phyloP scores from a whole-genome alignment of 1,140 invertebrate genomes.

The Drosophila eugracilis region DNA sequence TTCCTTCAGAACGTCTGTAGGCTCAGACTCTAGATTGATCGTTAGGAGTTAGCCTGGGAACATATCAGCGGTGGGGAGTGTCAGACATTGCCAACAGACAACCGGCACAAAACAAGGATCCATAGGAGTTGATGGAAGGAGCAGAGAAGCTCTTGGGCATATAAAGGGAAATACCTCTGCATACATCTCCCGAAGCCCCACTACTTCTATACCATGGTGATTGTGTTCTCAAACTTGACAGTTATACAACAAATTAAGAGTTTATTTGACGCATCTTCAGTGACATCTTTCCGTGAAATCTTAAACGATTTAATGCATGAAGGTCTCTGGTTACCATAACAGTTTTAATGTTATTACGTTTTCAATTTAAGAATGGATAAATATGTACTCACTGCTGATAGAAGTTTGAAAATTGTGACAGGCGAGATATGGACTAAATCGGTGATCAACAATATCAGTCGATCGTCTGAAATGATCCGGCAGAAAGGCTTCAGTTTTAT shows the following conservation, averaged over 20 bases:
- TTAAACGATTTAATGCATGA: too few species aligned
- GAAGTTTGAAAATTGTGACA: too few species aligned
- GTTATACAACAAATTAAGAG: too few species aligned
- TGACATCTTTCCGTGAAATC: neutral
- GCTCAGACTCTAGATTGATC: neutral
- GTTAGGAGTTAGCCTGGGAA: neutral
- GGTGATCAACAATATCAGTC: constrained; percentile 1
- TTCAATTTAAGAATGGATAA: neutral
- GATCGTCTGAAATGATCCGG: neutral
- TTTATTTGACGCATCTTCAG: neutral
- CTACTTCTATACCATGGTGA: too few species aligned
- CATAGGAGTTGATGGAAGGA: constrained; percentile 65
- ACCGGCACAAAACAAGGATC: constrained; percentile 21
- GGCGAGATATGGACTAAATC: neutral
- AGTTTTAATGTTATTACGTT: neutral
- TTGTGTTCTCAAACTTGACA: too few species aligned
- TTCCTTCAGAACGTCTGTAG: neutral
- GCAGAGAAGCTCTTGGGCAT: constrained; percentile 68
- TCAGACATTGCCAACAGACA: neutral
- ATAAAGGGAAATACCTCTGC: constrained; percentile 56
- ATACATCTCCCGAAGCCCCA: too few species aligned
- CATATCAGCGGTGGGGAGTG: constrained; percentile 3
- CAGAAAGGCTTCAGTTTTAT: too few species aligned
- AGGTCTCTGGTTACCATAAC: too few species aligned
- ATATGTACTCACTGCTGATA: neutral